These are phyloP conservation scores for Tamias sibiricus DNA, from an alignment of 2,113 vertebrate species.

Conservation along the genomic window DNA sequence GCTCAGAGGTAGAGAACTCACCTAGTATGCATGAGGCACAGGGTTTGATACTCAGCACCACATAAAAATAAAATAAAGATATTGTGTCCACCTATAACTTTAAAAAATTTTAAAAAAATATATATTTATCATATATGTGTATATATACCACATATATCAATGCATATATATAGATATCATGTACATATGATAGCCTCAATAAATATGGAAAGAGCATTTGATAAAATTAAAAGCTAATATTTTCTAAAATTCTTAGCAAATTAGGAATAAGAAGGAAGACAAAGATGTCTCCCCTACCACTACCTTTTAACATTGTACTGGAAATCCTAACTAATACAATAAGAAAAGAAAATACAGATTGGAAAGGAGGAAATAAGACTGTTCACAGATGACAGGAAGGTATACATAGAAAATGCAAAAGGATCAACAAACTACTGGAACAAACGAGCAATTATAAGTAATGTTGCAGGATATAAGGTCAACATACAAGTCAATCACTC, in stretches of 20 bases:
- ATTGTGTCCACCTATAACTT: no score
- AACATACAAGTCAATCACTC: background rate
- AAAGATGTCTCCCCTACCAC: background rate
- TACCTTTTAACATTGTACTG: background rate
- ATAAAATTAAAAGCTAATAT: constrained; percentile 4
- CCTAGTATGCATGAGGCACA: no score
- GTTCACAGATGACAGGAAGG: background rate
- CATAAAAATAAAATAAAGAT: no score
- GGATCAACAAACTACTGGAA: background rate
- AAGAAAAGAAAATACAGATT: background rate
- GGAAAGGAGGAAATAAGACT: background rate
- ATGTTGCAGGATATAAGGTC: background rate
- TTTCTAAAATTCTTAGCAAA: constrained; percentile 26
- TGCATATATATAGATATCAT: no score
- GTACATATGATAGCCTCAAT: background rate
- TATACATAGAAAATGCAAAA: background rate
- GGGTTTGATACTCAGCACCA: no score
- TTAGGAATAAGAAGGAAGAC: constrained; percentile 18
- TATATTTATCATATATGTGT: no score
- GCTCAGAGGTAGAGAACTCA: no score
- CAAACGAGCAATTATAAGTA: background rate
- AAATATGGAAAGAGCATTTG: constrained; percentile 17
- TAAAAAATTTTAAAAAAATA: no score
- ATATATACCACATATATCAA: no score
- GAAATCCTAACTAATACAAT: background rate